Percentiles rank a stretch among this genome's conserved stretches.
phyloP scores from a whole-genome alignment of 2,797 vertebrate species.

The Clarias laeviceps region DNA sequence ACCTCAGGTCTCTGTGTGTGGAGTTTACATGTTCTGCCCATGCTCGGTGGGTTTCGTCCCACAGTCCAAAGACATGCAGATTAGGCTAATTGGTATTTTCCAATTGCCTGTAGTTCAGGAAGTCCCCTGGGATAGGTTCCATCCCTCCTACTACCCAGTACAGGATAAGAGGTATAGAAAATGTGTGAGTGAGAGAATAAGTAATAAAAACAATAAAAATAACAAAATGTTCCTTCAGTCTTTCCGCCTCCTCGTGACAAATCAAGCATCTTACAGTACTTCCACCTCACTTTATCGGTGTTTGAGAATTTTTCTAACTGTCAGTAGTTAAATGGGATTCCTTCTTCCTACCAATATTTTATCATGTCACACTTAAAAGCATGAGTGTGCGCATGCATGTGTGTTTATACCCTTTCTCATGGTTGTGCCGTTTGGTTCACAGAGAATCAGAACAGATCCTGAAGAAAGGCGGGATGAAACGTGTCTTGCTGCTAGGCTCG shows the following conservation, averaged over 20 bases:
- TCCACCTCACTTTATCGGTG: not conserved
- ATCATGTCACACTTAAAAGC: not conserved
- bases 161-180: too few species aligned
- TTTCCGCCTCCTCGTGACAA: not conserved
- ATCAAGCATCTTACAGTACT: too few species aligned
- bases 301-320: conserved; percentile 36
- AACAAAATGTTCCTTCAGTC: conserved; percentile 27
- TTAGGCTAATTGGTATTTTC: too few species aligned
- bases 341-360: not conserved
- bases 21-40: too few species aligned
- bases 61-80: too few species aligned
- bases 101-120: too few species aligned
- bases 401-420: conserved; percentile 22
- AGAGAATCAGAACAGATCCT: conserved; percentile 74
- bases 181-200: not conserved
- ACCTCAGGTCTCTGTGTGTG: too few species aligned
- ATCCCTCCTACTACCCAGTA: too few species aligned
- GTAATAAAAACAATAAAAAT: conserved; percentile 58
- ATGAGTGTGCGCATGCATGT: not conserved
- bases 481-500: conserved; percentile 88
- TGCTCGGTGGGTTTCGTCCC: too few species aligned
- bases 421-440: conserved; percentile 38
- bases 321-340: conserved; percentile 9
- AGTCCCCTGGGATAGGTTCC: too few species aligned
- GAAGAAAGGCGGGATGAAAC: conserved; percentile 79